A percentile compares a stretch with the other conserved stretches of the same genome.
phyloP scores from a whole-genome alignment of 2,888 invertebrate species.

The Pollenia angustigena region DNA sequence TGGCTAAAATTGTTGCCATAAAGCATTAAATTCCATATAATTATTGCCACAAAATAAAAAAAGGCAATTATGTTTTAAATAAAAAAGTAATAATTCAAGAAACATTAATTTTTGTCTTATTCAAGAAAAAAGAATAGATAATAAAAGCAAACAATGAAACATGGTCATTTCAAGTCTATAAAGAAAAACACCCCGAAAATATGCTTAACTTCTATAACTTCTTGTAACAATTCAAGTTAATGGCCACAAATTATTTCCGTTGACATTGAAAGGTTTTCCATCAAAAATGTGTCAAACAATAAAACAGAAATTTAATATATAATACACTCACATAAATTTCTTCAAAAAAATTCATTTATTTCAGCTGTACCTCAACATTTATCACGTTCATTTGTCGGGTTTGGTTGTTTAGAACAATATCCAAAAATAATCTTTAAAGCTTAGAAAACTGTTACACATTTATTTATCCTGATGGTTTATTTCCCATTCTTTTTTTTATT shows the following conservation, averaged over 20 bases:
- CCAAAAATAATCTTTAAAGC: slow-evolving; percentile 20
- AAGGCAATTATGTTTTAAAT: not conserved
- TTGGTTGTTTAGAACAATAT: not conserved
- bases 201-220: slow-evolving; percentile 27
- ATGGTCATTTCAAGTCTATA: slow-evolving; percentile 10
- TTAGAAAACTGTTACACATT: slow-evolving; percentile 37
- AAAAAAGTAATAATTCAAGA: slow-evolving; percentile 28
- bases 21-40: slow-evolving; percentile 64
- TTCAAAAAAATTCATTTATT: slow-evolving; percentile 16
- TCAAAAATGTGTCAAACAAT: slow-evolving; percentile 58
- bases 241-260: slow-evolving; percentile 7
- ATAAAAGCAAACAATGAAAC: not conserved
- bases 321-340: slow-evolving; percentile 25
- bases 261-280: slow-evolving; percentile 32
- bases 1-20: slow-evolving; percentile 78
- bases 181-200: not conserved
- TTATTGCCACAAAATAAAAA: slow-evolving; percentile 34
- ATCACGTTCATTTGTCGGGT: slow-evolving; percentile 10
- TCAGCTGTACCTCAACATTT: slow-evolving; percentile 40
- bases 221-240: slow-evolving; percentile 25
- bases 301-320: slow-evolving; percentile 48
- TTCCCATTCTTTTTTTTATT: not conserved
- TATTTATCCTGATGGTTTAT: slow-evolving; percentile 37
- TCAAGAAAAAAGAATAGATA: not conserved
- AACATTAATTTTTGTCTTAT: slow-evolving; percentile 34